Evolutionary conservation across 2,888 invertebrate species (phyloP), one percentile per base, ranked within the genome.

Genomic region (Morinoia aosen): DNA sequence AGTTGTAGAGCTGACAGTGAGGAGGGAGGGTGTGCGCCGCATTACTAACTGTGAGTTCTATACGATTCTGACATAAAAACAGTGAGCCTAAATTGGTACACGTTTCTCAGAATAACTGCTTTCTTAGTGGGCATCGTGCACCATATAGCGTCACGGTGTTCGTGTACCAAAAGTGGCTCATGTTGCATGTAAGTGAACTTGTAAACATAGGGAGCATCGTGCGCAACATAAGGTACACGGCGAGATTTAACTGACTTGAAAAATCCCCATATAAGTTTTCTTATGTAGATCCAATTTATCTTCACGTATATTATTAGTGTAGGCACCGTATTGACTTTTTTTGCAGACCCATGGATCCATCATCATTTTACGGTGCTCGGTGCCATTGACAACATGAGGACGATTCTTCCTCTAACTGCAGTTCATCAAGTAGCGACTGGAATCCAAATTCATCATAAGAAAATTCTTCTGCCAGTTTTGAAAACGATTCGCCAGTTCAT

Each of bases 381-480:
- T n/a, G n/a, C n/a, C n/a, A n/a, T n/a, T n/a, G n/a, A n/a, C n/a
- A n/a, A n/a, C n/a, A 90, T 48, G 90, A 90, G 48, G 90, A 90
- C 48, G 90, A 90, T 90, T 90, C 90, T 39, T 90, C 64, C 64
- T 64, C 64, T 64, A 64, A 64, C 64, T 64, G 64, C 64, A 64
- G 90, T 90, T 90, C 90, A 90, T 90, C 39, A 39, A 90, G 90
- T 90, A 90, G 90, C 39, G 48, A 90, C 90, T 90, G 90, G 90
- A 90, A 48, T 90, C 90, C 40, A 39, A 48, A 90, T 90, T 39
- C 48, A n/a, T 88, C 39, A n/a, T 10, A 88, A n/a, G 88, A 88
- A n/a, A n/a, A 10, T 14, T 88, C 39, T 25, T 40, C 90, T 19
- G 40, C 19, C 12, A 90, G 90, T 90, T 90, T 39, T 90, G 90